Evolutionary conservation across 1,140 invertebrate species (phyloP).

Genomic region (Megathymus violae): DNA sequence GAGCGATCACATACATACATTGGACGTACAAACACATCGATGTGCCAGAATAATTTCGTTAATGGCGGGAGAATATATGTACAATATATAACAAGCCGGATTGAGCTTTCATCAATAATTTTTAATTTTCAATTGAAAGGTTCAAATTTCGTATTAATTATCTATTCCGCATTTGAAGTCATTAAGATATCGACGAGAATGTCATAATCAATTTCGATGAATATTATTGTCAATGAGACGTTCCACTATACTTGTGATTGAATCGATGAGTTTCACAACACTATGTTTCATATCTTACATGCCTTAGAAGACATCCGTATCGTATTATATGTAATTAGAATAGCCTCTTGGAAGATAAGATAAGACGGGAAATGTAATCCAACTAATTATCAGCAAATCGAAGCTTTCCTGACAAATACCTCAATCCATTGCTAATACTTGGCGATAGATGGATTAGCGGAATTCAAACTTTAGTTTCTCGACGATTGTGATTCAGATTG

Average conservation of each 20-base stretch:
- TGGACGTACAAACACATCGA: background rate
- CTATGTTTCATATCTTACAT: background rate
- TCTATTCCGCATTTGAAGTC: background rate
- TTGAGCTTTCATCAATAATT: background rate
- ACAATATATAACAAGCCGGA: background rate
- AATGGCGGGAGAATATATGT: background rate
- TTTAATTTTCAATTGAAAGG: background rate
- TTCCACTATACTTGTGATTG: background rate
- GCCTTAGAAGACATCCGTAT: conserved; percentile 2
- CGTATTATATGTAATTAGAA: conserved; percentile 29
- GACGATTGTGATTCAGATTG: conserved; percentile 6
- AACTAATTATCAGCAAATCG: conserved; percentile 35
- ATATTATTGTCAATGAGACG: background rate
- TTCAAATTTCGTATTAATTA: background rate
- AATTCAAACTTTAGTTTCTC: conserved; percentile 25
- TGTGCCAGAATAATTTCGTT: background rate
- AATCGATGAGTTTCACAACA: background rate
- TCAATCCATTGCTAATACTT: conserved; percentile 32
- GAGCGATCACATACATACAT: background rate
- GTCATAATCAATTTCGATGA: background rate
- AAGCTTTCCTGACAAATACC: conserved; percentile 26
- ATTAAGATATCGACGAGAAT: background rate
- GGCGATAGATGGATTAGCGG: conserved; percentile 21
- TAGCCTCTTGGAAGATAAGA: conserved; percentile 28
- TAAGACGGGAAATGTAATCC: conserved; percentile 13